These are phyloP conservation scores for Laupala kohalensis DNA, from an alignment of 1,140 invertebrate species.

Conservation along the genomic window DNA sequence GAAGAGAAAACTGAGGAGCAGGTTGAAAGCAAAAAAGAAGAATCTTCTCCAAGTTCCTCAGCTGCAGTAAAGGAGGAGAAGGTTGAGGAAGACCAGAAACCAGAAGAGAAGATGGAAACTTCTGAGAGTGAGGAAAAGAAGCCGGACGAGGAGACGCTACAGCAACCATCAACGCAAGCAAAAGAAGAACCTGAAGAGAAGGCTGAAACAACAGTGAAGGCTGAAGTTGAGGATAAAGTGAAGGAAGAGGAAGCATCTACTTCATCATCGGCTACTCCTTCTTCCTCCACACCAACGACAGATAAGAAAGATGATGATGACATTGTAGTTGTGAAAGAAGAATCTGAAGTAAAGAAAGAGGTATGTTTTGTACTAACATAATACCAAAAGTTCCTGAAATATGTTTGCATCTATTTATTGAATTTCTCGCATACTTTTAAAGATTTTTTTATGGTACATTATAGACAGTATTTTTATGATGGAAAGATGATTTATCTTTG, in stretches of 20 bases:
- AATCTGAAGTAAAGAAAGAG: constrained; percentile 21
- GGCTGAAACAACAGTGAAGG: constrained; percentile 15
- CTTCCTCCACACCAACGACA: constrained; percentile 25
- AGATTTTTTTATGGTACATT: too few relatives aligned
- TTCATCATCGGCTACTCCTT: constrained; percentile 6
- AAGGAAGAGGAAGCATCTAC: constrained; percentile 15
- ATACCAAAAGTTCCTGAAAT: too few relatives aligned
- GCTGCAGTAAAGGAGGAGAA: constrained; percentile 20
- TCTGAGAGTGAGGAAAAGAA: constrained; percentile 38
- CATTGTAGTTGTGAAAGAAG: constrained; percentile 28
- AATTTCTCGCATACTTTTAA: too few relatives aligned
- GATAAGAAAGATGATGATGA: constrained; percentile 40
- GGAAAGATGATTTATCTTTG: too few relatives aligned
- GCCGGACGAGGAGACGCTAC: constrained; percentile 36
- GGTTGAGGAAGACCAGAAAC: constrained; percentile 21
- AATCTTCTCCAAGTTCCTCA: constrained; percentile 8
- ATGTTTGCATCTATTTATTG: too few relatives aligned
- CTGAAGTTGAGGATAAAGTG: constrained; percentile 12
- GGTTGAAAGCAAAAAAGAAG: constrained; percentile 19
- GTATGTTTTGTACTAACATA: constrained; percentile 16
- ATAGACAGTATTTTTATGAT: too few relatives aligned
- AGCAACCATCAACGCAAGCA: too few relatives aligned
- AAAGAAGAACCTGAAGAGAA: constrained; percentile 20
- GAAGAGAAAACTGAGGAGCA: constrained; percentile 17
- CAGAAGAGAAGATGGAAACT: constrained; percentile 34